Evolutionary conservation across 2,888 invertebrate species (phyloP), one percentile per base, ranked within the genome.

Genomic region (Polylopha cassiicola): DNA sequence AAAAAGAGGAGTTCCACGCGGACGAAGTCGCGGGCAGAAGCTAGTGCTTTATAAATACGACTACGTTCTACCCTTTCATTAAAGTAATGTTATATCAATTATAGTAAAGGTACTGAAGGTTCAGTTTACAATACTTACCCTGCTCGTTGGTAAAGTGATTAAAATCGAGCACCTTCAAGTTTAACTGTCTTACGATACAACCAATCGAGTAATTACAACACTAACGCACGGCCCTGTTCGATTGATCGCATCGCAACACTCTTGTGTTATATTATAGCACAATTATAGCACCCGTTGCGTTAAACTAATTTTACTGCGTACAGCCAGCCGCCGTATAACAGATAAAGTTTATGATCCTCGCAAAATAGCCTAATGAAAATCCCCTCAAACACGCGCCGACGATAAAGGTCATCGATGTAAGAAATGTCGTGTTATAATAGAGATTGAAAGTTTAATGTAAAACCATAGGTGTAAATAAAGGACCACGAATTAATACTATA

Each of bases 291-390:
- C 31, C 39, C 39, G 45, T 37, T 27, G 39, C 34, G 44, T 39
- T 50, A 49, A 54, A 48, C 39, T 48, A 44, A 48, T 53, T 55
- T 63, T 60, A 63, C 50, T 51, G 51, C 54, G 39, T 41, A 43
- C 44, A 49, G 45, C 16, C 49, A 47, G 49, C 43, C 46, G 39
- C 48, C 46, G 45, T 52, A 51, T 51, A 44, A 45, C 48, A 59
- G 59, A 67, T 66, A 65, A 68, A 66, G 34, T 73, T 73, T 71
- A 73, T 59, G 65, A 49, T 50, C 44, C 43, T 46, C 57, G 64
- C 61, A 64, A 61, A 65, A 69, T 57, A 57, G 51, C 55, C 53
- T 57, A 55, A 63, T 66, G 58, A 65, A 68, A 65, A 49, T 52
- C 55, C 48, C 51, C 53, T 54, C 48, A 52, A 53, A 54, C 51